These are phyloP conservation scores for Melanogrammus aeglefinus DNA, from an alignment of 2,797 vertebrate species.

Conservation along the genomic window DNA sequence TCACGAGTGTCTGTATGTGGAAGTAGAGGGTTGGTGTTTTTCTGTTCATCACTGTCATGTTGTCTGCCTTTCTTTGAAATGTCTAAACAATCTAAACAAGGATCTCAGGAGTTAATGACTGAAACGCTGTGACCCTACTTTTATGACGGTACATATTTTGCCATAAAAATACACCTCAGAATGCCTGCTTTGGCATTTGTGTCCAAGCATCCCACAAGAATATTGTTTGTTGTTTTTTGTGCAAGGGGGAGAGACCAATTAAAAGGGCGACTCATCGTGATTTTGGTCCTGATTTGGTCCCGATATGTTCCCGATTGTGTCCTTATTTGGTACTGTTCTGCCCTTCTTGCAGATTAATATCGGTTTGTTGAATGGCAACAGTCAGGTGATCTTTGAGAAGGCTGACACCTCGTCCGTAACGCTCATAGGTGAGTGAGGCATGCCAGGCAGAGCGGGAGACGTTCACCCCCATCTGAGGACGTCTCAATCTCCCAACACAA, in stretches of 20 bases:
- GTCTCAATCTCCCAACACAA: not conserved
- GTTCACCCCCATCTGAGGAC: not conserved
- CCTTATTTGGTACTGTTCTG: not conserved
- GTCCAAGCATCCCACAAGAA: not conserved
- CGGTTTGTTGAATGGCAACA: conserved; percentile 88
- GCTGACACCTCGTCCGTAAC: conserved; percentile 87
- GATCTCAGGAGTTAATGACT: not conserved
- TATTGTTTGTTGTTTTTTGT: not conserved
- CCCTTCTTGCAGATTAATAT: conserved; percentile 76
- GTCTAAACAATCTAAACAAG: not conserved
- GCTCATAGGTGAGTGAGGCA: conserved; percentile 82
- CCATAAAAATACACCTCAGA: not conserved
- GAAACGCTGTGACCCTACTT: not conserved
- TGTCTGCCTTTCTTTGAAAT: not conserved
- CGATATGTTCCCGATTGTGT: too few species aligned
- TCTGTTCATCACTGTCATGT: not conserved
- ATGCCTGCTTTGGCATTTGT: not conserved
- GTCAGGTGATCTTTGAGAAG: conserved; percentile 96
- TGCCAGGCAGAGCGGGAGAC: not conserved
- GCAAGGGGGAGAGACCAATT: not conserved
- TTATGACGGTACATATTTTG: not conserved
- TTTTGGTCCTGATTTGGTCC: not conserved
- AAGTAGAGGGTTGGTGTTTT: not conserved
- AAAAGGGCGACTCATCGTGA: not conserved
- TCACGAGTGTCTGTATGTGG: not conserved